phyloP scores from a whole-genome alignment of 1,140 invertebrate species.

The Zaprionus taronus region DNA sequence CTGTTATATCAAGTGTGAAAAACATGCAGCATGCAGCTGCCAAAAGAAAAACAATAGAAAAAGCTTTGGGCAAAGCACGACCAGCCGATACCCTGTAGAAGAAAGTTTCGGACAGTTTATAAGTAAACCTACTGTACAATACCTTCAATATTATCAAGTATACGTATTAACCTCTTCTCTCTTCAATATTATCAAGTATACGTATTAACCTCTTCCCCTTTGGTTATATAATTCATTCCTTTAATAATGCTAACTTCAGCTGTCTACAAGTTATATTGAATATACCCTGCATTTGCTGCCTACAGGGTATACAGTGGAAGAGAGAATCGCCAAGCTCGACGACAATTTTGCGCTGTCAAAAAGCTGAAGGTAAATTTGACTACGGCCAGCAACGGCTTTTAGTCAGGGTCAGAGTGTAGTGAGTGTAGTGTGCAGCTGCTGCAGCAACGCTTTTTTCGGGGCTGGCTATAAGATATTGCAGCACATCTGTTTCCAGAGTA shows the following conservation, averaged over 20 bases:
- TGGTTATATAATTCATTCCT: too few relatives aligned
- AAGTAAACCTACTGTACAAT: too few relatives aligned
- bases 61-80: neutral
- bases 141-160: neutral
- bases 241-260: too few relatives aligned
- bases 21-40: slow-evolving; percentile 47
- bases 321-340: neutral
- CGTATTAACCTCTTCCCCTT: neutral
- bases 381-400: slow-evolving; percentile 33
- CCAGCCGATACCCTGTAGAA: slow-evolving; percentile 4
- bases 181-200: neutral
- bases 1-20: slow-evolving; percentile 75
- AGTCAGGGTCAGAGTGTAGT: neutral
- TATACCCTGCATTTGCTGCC: neutral
- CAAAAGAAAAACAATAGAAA: neutral
- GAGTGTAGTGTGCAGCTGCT: neutral
- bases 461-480: neutral
- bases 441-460: neutral
- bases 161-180: neutral
- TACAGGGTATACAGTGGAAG: neutral
- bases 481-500: neutral
- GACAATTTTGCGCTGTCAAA: slow-evolving; percentile 35
- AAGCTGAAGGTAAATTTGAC: slow-evolving; percentile 45
- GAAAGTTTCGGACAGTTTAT: too few relatives aligned
- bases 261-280: neutral